Base-by-base conservation (phyloP, 2,888 invertebrate genomes). In the Aelia acuminata region DNA sequence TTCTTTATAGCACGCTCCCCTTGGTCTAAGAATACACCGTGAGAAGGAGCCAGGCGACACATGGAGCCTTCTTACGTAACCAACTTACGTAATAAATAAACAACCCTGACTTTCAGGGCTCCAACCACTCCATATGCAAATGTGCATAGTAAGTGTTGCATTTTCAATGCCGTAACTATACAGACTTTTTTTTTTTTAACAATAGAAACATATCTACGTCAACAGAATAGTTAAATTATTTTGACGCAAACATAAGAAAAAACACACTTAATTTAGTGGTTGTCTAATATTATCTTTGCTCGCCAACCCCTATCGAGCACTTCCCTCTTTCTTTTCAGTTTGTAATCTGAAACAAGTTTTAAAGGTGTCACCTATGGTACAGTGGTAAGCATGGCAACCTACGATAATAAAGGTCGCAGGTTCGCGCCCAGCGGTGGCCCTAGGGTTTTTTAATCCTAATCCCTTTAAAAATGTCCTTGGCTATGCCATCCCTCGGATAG, bases 21-120 rank as follows among this genome's bases (percentile, higher is more conserved):
- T 70, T 20, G 31, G 35, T 31, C 63, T 70, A 70, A 70, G 63
- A 70, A 70, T 70, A 70, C n/a, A 47, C 80, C 80, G 80, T 80
- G 80, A 80, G 80, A 80, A 80, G 43, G 43, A 43, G 80, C 43
- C 80, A 80, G 80, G n/a, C 80, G 80, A 80, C 80, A 80, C 39
- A 80, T 47, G 80, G 43, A 80, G 43, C 80, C 4, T 43, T 22
- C 43, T 80, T 80, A 80, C 80, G 80, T 47, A 80, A 80, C 80
- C 43, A 47, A 47, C 80, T 80, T 80, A 80, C 80, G 80, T 47
- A 80, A 80, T 80, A 80, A 80, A 47, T 80, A 80, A 80, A 80
- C 80, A 80, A 80, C 80, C 80, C 80, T 80, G 80, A 47, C 63
- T 70, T 70, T 70, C 35, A 70, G 35, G 35, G 31, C 31, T 70